A percentile compares a stretch with the other conserved stretches of the same genome.
Conservation (phyloP, 1,140 invertebrate species). For the Drosophila punjabiensis region DNA sequence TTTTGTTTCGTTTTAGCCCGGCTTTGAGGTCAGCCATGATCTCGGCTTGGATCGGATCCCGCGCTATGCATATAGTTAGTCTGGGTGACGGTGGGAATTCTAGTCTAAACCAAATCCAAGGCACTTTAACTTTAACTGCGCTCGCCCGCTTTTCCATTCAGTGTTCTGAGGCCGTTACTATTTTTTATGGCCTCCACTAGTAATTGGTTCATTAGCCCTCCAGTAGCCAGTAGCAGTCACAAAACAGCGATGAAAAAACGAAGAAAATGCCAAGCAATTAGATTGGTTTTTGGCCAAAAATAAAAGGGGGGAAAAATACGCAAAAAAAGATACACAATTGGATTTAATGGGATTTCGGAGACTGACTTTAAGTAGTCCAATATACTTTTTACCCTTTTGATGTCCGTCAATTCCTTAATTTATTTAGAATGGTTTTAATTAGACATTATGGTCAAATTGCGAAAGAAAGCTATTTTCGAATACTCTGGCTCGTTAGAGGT, state of each 20-base stretch:
- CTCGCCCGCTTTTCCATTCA: constrained; percentile 37
- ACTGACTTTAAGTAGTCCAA: constrained; percentile 47
- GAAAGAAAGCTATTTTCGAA: too few species aligned
- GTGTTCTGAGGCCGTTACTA: constrained; percentile 49
- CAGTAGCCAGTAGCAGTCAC: constrained; percentile 53
- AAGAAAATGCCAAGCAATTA: constrained; percentile 46
- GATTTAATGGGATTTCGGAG: constrained; percentile 41
- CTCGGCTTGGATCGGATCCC: constrained; percentile 49
- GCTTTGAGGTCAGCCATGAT: constrained; percentile 77
- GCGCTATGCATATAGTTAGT: constrained; percentile 54
- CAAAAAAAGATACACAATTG: background rate
- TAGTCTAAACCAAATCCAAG: constrained; percentile 38
- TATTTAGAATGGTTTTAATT: constrained; percentile 15
- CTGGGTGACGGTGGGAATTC: constrained; percentile 70
- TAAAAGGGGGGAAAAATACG: background rate
- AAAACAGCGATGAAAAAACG: background rate
- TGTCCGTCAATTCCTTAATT: background rate
- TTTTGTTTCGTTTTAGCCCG: constrained; percentile 55
- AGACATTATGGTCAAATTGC: constrained; percentile 8
- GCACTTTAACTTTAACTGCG: constrained; percentile 50
- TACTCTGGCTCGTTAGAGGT: background rate
- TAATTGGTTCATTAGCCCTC: constrained; percentile 79
- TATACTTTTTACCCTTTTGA: background rate
- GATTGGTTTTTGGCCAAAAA: constrained; percentile 40
- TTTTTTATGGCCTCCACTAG: constrained; percentile 72